These are phyloP conservation scores for Bovichtus variegatus DNA, from an alignment of 2,797 vertebrate species.

Conservation along the genomic window DNA sequence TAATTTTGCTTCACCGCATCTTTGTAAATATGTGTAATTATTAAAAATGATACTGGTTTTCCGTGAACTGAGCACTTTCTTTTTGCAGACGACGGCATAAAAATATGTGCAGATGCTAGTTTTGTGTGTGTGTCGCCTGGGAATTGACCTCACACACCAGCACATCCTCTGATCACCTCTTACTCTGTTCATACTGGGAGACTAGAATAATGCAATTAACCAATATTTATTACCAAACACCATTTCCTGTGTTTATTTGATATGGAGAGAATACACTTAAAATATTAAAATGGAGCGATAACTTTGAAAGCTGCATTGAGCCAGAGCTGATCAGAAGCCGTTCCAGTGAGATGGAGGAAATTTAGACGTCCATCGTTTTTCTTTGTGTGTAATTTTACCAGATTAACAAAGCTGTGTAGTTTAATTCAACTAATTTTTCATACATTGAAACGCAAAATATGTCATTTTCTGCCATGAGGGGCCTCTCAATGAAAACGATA, in stretches of 20 bases:
- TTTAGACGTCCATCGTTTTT: too few species aligned
- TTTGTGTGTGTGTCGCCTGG: background rate
- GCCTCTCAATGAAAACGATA: too few species aligned
- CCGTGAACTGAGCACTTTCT: slow-evolving; percentile 61
- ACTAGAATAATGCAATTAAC: slow-evolving; percentile 14
- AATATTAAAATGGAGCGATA: too few species aligned
- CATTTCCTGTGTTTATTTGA: slow-evolving; percentile 9
- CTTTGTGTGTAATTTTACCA: too few species aligned
- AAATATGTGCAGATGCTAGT: background rate
- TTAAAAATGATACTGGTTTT: slow-evolving; percentile 82
- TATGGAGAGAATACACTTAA: background rate
- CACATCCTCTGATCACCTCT: slow-evolving; percentile 40
- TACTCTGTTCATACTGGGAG: slow-evolving; percentile 8
- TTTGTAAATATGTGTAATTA: slow-evolving; percentile 86
- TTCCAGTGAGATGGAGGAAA: too few species aligned
- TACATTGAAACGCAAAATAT: too few species aligned
- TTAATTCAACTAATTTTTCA: too few species aligned
- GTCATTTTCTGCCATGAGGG: too few species aligned
- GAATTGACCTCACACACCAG: background rate
- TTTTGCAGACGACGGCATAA: slow-evolving; percentile 39
- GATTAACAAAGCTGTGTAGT: too few species aligned
- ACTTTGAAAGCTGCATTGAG: too few species aligned
- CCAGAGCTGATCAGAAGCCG: too few species aligned
- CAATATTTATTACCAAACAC: background rate
- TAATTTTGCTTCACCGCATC: slow-evolving; percentile 73